phyloP scores from a whole-genome alignment of 64 coral and sea anemone species.

The Acropora yongei region DNA sequence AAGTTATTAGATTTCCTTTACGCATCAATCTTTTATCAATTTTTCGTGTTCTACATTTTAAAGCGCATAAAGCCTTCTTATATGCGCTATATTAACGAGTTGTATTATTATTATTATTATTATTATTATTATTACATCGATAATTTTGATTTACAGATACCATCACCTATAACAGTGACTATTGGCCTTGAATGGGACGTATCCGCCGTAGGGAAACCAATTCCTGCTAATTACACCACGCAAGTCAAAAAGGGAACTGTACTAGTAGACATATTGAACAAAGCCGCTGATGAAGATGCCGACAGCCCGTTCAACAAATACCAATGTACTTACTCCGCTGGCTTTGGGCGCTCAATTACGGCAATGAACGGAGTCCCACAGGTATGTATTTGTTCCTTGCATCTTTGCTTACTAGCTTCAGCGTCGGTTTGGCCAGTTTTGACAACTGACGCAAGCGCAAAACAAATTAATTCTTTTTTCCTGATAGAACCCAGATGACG shows the following conservation, averaged over 20 bases:
- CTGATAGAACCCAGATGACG: neutral
- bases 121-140: neutral
- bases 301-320: neutral
- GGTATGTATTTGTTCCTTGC: neutral
- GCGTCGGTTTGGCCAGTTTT: neutral
- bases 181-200: conserved; percentile 9
- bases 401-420: too few species aligned
- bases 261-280: conserved; percentile 20
- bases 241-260: neutral
- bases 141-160: neutral
- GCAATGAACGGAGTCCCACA: neutral
- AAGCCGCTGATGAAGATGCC: neutral
- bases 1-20: too few species aligned
- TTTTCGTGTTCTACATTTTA: too few species aligned
- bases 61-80: too few species aligned
- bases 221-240: neutral
- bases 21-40: too few species aligned
- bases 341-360: neutral
- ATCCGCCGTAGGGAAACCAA: neutral
- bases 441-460: too few species aligned
- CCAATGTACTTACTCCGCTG: neutral
- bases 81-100: too few species aligned
- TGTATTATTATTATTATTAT: neutral
- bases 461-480: neutral
- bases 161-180: conserved; percentile 14